Percentiles rank a stretch among this genome's conserved stretches.
Conservation (phyloP, 2,113 vertebrate species). For the cat (Felis catus) region DNA sequence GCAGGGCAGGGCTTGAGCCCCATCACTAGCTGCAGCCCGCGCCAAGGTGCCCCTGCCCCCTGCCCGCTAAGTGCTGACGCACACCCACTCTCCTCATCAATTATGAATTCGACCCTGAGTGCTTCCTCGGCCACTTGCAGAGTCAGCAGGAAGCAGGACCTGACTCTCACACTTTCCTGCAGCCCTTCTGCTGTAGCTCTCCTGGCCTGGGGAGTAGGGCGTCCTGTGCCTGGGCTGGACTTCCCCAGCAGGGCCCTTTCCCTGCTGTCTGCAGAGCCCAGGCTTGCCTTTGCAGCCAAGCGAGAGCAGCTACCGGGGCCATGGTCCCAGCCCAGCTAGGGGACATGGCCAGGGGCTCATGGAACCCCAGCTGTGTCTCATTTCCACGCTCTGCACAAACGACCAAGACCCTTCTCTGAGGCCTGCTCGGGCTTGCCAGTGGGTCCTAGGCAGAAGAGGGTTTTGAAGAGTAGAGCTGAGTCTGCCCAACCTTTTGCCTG, state of each 20-base stretch:
- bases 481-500: background rate
- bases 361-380: background rate
- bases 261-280: background rate
- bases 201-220: background rate
- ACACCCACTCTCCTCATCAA: constrained; percentile 50
- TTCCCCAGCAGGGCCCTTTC: background rate
- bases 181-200: background rate
- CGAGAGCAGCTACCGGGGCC: background rate
- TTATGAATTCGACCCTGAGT: constrained; percentile 71
- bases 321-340: background rate
- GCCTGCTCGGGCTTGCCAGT: background rate
- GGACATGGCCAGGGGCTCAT: background rate
- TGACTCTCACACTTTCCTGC: background rate
- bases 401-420: background rate
- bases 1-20: background rate
- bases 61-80: constrained; percentile 44
- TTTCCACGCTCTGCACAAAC: background rate
- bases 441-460: background rate
- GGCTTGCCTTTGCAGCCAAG: background rate
- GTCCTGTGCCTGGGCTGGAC: background rate
- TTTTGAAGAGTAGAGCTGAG: background rate
- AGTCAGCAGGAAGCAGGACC: constrained; percentile 67
- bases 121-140: background rate
- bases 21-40: background rate
- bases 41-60: background rate